Conservation (phyloP, 2,113 vertebrate genomes). For the Montifringilla adamsi region DNA sequence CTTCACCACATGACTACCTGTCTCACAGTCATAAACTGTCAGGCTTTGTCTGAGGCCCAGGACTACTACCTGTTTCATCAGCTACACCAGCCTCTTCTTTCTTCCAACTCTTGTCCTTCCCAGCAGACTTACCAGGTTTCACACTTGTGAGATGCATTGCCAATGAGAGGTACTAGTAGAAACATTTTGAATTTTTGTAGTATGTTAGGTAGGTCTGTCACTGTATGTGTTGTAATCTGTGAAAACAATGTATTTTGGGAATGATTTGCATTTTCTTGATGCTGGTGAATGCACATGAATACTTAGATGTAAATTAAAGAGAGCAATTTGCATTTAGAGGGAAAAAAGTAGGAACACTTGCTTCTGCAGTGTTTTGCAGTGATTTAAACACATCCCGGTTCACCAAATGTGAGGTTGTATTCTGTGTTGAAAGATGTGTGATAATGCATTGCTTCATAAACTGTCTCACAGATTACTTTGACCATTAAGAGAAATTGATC, state of each 20-base stretch:
- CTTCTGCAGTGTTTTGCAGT: not conserved
- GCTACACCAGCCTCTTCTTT: not conserved
- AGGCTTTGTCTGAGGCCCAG: not conserved
- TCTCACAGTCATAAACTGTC: not conserved
- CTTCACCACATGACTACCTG: not conserved
- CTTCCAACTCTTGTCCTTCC: not conserved
- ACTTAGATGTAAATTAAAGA: not conserved
- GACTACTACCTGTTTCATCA: not conserved
- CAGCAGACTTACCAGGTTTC: not conserved
- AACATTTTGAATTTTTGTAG: not conserved
- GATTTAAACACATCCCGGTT: not conserved
- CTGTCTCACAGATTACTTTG: not conserved
- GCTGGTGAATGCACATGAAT: not conserved
- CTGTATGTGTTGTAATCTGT: not conserved
- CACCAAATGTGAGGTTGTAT: not conserved
- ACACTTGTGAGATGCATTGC: not conserved
- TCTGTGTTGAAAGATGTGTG: not conserved
- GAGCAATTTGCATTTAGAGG: not conserved
- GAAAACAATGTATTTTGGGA: constrained; percentile 5
- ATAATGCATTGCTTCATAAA: not conserved
- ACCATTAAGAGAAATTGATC: not conserved
- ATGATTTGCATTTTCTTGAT: not conserved
- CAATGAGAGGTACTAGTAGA: not conserved
- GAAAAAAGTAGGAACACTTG: not conserved
- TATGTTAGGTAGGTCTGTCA: constrained; percentile 8